phyloP scores from a whole-genome alignment of 2,113 vertebrate genomes.

The cattle (Bos taurus) region ARS-UCD2.0 NC_037336.1:33491501-33492000 shows the following conservation, averaged over 20 bases:
- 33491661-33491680: not conserved
- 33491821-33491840: not conserved
- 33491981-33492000: not conserved
- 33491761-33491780: not conserved
- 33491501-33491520: not conserved
- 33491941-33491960: not conserved
- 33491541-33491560: not conserved
- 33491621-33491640: not conserved
- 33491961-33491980: fast-evolving
- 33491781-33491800: not conserved
- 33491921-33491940: not conserved
- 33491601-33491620: not conserved
- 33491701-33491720: not conserved
- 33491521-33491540: not conserved
- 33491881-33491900: not conserved
- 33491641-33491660: not conserved
- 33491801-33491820: not conserved
- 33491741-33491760: not conserved
- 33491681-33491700: not conserved
- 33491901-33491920: not conserved
- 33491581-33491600: not conserved
- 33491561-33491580: not conserved
- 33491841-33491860: not conserved
- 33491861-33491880: not conserved
- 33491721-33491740: not conserved